Evolutionary conservation across 2,888 invertebrate species (phyloP).

Genomic region (Nomada lathburiana): DNA sequence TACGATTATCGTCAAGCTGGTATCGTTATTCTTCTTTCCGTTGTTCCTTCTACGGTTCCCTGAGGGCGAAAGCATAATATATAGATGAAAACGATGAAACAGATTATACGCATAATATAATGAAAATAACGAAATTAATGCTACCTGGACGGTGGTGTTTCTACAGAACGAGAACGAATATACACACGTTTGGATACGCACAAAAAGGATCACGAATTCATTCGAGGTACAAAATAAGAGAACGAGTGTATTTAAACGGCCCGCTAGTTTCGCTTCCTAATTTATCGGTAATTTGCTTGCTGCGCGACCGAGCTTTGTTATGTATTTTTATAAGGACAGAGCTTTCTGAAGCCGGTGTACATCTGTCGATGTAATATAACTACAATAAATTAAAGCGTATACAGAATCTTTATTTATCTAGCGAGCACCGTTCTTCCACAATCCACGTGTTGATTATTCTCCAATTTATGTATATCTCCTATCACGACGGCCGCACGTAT

Average conservation of each 20-base stretch:
- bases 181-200: conserved; percentile 43
- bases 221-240: conserved; percentile 46
- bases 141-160: conserved; percentile 10
- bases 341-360: conserved; percentile 77
- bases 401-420: not conserved
- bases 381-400: conserved; percentile 56
- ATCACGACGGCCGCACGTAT: not conserved
- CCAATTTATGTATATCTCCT: not conserved
- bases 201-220: conserved; percentile 52
- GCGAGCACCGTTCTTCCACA: not conserved
- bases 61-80: not conserved
- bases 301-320: conserved; percentile 81
- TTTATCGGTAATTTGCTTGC: conserved; percentile 78
- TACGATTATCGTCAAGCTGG: conserved; percentile 27
- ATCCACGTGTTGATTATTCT: too few species aligned
- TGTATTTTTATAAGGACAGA: conserved; percentile 83
- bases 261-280: conserved; percentile 78
- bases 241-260: conserved; percentile 48
- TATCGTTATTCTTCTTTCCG: conserved; percentile 42
- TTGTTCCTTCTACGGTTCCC: conserved; percentile 42
- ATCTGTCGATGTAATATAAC: conserved; percentile 78
- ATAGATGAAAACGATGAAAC: not conserved
- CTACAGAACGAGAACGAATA: conserved; percentile 16
- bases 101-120: conserved; percentile 24
- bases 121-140: conserved; percentile 14